phyloP scores from a whole-genome alignment of 2,113 vertebrate genomes.

The Turnix velox region DNA sequence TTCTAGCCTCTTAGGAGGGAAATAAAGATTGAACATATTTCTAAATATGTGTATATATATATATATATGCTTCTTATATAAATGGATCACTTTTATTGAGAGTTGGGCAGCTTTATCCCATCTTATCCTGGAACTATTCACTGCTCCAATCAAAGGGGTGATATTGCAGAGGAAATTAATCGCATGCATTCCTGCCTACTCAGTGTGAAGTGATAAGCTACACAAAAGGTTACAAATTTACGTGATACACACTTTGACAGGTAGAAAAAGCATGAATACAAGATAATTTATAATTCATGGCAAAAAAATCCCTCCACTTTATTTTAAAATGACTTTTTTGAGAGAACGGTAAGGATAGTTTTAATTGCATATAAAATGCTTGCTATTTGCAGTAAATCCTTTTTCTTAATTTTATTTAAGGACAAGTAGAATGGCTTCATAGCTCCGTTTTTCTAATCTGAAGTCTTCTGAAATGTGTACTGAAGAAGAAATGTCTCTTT shows the following conservation, averaged over 20 bases:
- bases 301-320: background rate
- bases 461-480: background rate
- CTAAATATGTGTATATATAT: no score
- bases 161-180: background rate
- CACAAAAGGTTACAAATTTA: constrained; percentile 15
- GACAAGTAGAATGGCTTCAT: background rate
- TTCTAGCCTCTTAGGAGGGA: background rate
- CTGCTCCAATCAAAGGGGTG: background rate
- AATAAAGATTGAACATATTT: background rate
- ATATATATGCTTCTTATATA: background rate
- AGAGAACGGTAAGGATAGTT: background rate
- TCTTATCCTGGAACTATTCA: background rate
- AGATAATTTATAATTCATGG: background rate
- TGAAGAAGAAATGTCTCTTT: background rate
- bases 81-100: background rate
- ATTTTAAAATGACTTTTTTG: background rate
- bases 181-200: background rate
- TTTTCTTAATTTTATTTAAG: background rate
- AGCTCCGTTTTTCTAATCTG: background rate
- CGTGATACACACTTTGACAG: background rate
- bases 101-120: background rate
- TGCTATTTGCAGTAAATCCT: background rate
- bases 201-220: background rate
- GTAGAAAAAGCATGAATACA: background rate
- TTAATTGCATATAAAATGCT: background rate